These are phyloP conservation scores for Neogobius melanostomus DNA, from an alignment of 2,113 vertebrate genomes.

Conservation along the genomic window DNA sequence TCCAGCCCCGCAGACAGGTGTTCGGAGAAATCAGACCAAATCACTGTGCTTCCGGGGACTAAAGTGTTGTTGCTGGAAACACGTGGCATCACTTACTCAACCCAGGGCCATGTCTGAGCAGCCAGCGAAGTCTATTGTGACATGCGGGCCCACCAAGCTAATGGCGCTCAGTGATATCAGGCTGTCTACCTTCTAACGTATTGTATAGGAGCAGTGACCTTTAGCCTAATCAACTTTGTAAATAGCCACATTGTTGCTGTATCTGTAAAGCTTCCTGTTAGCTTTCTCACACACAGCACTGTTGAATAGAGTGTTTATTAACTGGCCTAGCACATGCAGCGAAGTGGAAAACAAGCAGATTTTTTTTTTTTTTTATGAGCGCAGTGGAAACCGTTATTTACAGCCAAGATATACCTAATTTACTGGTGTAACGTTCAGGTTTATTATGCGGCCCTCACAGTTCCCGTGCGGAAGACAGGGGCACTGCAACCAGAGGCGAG, in stretches of 20 bases:
- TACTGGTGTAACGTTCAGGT: constrained; percentile 58
- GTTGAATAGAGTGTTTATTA: constrained; percentile 68
- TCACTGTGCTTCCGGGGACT: constrained; percentile 53
- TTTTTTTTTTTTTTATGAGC: constrained; percentile 61
- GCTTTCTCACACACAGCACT: constrained; percentile 43
- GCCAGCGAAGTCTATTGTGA: constrained; percentile 13
- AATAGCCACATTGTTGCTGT: constrained; percentile 42
- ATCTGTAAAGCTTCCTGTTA: constrained; percentile 62
- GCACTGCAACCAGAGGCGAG: constrained; percentile 54
- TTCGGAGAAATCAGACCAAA: constrained; percentile 42
- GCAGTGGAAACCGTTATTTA: constrained; percentile 76
- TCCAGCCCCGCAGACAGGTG: constrained; percentile 67
- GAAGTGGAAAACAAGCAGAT: constrained; percentile 71
- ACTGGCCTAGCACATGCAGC: constrained; percentile 62
- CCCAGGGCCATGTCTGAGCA: constrained; percentile 48
- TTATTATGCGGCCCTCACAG: constrained; percentile 55
- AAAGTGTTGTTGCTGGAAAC: constrained; percentile 35
- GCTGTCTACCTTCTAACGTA: not conserved
- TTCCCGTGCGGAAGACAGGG: constrained; percentile 53
- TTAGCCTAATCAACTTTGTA: constrained; percentile 24
- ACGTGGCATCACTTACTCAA: constrained; percentile 40
- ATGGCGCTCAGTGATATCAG: constrained; percentile 14
- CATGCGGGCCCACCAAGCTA: not conserved
- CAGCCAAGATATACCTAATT: constrained; percentile 72
- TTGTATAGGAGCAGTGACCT: constrained; percentile 21